Evolutionary conservation across 2,113 vertebrate species (phyloP).

Genomic region (Tragelaphus imberbis): DNA sequence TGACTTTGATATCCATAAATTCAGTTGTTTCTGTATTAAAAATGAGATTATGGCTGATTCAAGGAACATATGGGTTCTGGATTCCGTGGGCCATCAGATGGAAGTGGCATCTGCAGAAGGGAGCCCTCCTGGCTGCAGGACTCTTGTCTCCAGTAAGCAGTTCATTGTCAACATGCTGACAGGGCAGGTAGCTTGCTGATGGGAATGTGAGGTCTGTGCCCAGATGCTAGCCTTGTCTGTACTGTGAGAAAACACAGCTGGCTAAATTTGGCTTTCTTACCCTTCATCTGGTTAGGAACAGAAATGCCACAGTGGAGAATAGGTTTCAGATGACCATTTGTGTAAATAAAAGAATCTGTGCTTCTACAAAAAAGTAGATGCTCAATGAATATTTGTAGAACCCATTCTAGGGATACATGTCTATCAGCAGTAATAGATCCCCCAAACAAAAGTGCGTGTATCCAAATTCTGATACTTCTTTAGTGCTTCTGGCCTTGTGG

Average conservation of each 20-base stretch:
- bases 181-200: neutral
- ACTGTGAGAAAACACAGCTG: conserved; percentile 44
- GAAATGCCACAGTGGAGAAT: neutral
- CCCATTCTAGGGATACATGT: neutral
- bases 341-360: neutral
- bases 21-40: neutral
- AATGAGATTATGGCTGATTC: neutral
- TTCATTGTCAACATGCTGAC: neutral
- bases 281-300: neutral
- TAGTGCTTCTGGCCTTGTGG: neutral
- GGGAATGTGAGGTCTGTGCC: conserved; percentile 8
- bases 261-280: neutral
- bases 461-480: neutral
- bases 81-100: neutral
- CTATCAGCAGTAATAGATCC: neutral
- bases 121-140: neutral
- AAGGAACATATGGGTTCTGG: neutral
- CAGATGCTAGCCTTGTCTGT: neutral
- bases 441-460: neutral
- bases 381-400: neutral
- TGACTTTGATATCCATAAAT: neutral
- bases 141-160: neutral
- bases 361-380: neutral
- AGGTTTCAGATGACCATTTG: neutral
- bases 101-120: neutral